Evolutionary conservation across 2,888 invertebrate species (phyloP).

Genomic region (Stenodera caucasica): DNA sequence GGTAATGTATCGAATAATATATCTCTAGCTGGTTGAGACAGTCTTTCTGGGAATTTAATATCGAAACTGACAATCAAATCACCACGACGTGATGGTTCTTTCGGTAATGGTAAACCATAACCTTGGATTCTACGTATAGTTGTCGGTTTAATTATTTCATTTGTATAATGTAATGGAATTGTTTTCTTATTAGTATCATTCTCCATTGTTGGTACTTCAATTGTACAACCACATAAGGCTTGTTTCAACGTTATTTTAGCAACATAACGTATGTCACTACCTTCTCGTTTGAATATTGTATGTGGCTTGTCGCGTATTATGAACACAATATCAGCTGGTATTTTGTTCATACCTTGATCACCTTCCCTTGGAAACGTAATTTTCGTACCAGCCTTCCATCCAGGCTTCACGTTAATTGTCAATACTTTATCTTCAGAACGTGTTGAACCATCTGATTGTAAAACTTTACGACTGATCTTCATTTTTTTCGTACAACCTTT

Average conservation of each 20-base stretch:
- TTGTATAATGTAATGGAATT: slow-evolving; percentile 70
- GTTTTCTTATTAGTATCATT: slow-evolving; percentile 77
- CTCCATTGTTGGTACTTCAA: slow-evolving; percentile 87
- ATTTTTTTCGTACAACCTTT: slow-evolving; percentile 92
- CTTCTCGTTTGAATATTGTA: slow-evolving; percentile 82
- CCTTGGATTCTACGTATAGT: slow-evolving; percentile 78
- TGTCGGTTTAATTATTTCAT: slow-evolving; percentile 82
- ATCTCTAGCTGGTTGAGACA: slow-evolving; percentile 77
- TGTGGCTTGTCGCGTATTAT: slow-evolving; percentile 93
- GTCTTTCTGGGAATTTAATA: slow-evolving; percentile 84
- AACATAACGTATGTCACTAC: slow-evolving; percentile 84
- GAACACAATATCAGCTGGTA: slow-evolving; percentile 94
- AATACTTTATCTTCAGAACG: slow-evolving; percentile 89
- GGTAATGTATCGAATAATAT: slow-evolving; percentile 82
- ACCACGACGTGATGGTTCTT: slow-evolving; percentile 86
- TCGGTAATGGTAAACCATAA: slow-evolving; percentile 91
- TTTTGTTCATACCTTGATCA: slow-evolving; percentile 85
- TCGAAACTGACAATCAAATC: slow-evolving; percentile 91
- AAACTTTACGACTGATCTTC: slow-evolving; percentile 90
- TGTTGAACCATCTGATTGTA: slow-evolving; percentile 75
- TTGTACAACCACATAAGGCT: slow-evolving; percentile 83
- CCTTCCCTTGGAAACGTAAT: slow-evolving; percentile 96
- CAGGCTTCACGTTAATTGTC: slow-evolving; percentile 90
- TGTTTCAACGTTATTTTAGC: slow-evolving; percentile 82
- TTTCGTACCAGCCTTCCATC: slow-evolving; percentile 97